Base-by-base conservation (phyloP, 1,140 invertebrate species). In the Drosophila neocordata region DNA sequence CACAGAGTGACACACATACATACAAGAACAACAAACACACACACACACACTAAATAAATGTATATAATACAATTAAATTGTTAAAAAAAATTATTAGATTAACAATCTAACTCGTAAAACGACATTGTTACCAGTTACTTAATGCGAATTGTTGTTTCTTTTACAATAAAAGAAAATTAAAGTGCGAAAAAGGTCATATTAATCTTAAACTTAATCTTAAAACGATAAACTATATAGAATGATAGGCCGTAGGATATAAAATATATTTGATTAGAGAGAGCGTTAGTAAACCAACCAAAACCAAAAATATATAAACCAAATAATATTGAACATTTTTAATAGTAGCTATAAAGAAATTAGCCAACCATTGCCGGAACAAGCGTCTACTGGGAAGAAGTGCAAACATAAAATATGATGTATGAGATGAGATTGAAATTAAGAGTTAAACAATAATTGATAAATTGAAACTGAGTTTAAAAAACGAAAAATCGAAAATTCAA, bases 401-500 rank as follows among this genome's bases (percentile, higher is more conserved):
- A 71, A 79, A 69, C 38, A 66, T 61, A 37, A 53, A 35, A 75
- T 22, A 24, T 58, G 13, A 62, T 65, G 24, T 18, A 63, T 48
- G 66, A 62, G 9, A 69, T 70, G 67, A 65, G 73, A 48, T 48
- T 48, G 60, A 61, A 64, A 61, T 57, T 64, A 69, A 72, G 63
- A 79, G 65, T 73, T 62, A 48, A 48, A 48, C 77, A 71, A 77
- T 66, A 84, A 77, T 89, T 73, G 56, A 78, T 76, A 74, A 70
- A 75, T 52, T 73, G 68, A 89, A 89, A 89, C 80, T 84, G 87
- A 88, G 84, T 89, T 89, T 79, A 69, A 82, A 85, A 85, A 85
- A 89, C 80, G 71, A 87, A 81, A 83, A 79, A 89, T 89, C 67
- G 85, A 90, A 89, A 90, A 89, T 80, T 82, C 81, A 90, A 81